These are phyloP conservation scores for Chrysina gloriosa DNA, from an alignment of 2,888 invertebrate genomes.

Conservation along the genomic window DNA sequence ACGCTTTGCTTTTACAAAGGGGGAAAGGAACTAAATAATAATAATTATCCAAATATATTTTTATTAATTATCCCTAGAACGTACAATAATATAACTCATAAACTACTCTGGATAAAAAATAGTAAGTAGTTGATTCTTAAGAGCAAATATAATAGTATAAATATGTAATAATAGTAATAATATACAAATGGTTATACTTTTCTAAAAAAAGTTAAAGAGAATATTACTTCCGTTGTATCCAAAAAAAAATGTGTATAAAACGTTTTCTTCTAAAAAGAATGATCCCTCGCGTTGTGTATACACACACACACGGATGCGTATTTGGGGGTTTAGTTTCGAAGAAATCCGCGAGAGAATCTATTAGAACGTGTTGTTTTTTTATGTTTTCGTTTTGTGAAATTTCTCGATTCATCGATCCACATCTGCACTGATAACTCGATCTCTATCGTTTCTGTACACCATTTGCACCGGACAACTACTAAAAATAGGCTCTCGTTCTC, in stretches of 20 bases:
- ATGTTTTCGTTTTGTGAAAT: background rate
- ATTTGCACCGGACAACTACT: constrained; percentile 44
- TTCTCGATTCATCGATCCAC: background rate
- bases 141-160: constrained; percentile 21
- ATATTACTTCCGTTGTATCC: background rate
- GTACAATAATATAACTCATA: constrained; percentile 46
- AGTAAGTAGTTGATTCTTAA: constrained; percentile 43
- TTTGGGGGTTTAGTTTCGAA: too few relatives aligned
- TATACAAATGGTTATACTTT: constrained; percentile 46
- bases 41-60: constrained; percentile 42
- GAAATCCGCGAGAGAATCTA: too few relatives aligned
- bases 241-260: background rate
- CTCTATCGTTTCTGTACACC: constrained; percentile 32
- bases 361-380: too few relatives aligned
- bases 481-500: too few relatives aligned
- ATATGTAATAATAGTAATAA: constrained; percentile 35
- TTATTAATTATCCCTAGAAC: constrained; percentile 53
- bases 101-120: constrained; percentile 43
- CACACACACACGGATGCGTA: too few relatives aligned
- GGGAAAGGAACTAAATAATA: background rate
- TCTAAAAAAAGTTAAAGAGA: constrained; percentile 7
- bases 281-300: too few relatives aligned
- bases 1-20: too few relatives aligned
- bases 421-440: background rate
- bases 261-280: too few relatives aligned